phyloP scores from a whole-genome alignment of 1,140 invertebrate species.

The Zaprionus davidi region DNA sequence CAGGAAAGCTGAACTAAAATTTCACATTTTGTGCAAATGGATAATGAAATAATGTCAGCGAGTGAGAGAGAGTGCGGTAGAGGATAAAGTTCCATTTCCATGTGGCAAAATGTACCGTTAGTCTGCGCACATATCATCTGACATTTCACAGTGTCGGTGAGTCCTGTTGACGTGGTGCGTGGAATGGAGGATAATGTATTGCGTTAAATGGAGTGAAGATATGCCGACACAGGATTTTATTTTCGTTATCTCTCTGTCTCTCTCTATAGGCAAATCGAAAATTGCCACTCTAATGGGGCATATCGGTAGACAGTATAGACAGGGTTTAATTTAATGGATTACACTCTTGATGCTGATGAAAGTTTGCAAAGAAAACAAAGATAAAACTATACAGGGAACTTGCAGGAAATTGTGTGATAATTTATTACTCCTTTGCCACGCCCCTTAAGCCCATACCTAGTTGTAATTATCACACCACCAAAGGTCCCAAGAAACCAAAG shows the following conservation, averaged over 20 bases:
- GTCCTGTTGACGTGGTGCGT: no score
- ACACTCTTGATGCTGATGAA: constrained; percentile 42
- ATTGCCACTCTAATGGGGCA: constrained; percentile 3
- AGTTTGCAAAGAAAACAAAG: constrained; percentile 36
- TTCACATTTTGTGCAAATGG: constrained; percentile 33
- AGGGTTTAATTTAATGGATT: neutral
- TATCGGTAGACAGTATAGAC: neutral
- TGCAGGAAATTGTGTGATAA: constrained; percentile 57
- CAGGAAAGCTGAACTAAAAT: constrained; percentile 23
- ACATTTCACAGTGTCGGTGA: neutral
- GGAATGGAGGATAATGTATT: neutral
- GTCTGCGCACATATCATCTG: neutral
- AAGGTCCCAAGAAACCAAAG: constrained; percentile 30
- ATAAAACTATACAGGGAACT: neutral
- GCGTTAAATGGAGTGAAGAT: constrained; percentile 40
- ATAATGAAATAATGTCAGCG: constrained; percentile 37
- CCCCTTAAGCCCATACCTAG: constrained; percentile 7
- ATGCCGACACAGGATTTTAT: constrained; percentile 15
- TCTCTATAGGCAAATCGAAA: neutral
- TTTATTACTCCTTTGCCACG: constrained; percentile 43
- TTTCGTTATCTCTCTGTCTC: neutral
- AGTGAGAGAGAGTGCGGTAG: neutral
- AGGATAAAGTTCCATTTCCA: neutral
- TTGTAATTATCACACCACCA: constrained; percentile 47
- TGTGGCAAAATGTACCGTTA: constrained; percentile 1